These are phyloP conservation scores for Tricholaema leucomelas DNA, from an alignment of 2,113 vertebrate species.

Conservation along the genomic window DNA sequence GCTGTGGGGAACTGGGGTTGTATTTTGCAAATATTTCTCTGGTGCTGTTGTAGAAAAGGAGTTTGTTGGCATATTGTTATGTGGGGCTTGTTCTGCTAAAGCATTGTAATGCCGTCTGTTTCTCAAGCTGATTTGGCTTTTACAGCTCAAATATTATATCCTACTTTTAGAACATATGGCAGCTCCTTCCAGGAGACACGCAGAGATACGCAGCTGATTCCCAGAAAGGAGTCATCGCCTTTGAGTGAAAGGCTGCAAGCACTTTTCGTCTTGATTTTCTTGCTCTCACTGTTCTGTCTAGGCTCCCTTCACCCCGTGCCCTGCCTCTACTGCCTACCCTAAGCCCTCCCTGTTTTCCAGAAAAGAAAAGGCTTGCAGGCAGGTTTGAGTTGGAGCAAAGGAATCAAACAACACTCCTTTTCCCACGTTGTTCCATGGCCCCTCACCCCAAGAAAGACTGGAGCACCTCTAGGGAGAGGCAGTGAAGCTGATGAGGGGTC, in stretches of 20 bases:
- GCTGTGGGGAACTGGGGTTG: slow-evolving; percentile 63
- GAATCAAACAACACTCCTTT: background rate
- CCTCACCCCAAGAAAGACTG: no score
- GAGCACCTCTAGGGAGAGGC: no score
- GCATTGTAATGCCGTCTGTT: slow-evolving; percentile 76
- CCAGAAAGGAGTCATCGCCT: slow-evolving; percentile 12
- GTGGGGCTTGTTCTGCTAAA: slow-evolving; percentile 70
- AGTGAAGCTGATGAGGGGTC: no score
- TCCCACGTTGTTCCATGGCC: background rate
- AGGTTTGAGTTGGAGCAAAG: background rate
- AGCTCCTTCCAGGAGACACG: slow-evolving; percentile 38
- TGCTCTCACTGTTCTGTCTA: background rate
- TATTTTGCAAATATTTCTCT: slow-evolving; percentile 79
- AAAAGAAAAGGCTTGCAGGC: background rate
- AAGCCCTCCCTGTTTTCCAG: background rate
- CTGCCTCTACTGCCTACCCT: background rate
- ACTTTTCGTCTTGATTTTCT: slow-evolving; percentile 8
- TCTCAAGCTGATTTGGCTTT: slow-evolving; percentile 75
- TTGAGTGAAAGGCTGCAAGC: background rate
- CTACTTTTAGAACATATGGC: slow-evolving; percentile 65
- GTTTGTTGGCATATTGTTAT: slow-evolving; percentile 72
- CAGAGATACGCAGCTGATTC: slow-evolving; percentile 45
- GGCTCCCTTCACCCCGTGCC: background rate
- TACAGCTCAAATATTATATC: slow-evolving; percentile 71
- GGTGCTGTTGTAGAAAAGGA: slow-evolving; percentile 72